Evolutionary conservation across 2,113 vertebrate species (phyloP).

Genomic region (Indicator maculatus): DNA sequence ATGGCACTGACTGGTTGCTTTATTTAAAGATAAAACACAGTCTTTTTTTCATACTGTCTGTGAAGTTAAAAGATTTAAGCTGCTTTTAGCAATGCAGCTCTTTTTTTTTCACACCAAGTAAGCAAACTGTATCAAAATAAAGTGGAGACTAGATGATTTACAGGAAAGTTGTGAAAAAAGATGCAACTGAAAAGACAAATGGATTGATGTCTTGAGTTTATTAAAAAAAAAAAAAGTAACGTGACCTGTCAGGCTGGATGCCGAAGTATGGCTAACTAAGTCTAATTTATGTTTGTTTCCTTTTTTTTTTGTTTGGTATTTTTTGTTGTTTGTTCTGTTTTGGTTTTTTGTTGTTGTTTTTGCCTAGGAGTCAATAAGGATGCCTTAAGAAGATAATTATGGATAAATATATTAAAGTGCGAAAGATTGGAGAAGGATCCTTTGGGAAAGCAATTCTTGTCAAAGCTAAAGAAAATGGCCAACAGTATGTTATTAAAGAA

Average conservation of each 20-base stretch:
- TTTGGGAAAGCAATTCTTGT: constrained; percentile 97
- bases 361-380: constrained; percentile 74
- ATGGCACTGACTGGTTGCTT: neutral
- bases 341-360: neutral
- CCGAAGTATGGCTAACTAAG: neutral
- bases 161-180: neutral
- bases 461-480: constrained; percentile 87
- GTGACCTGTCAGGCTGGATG: neutral
- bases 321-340: no score
- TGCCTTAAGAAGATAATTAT: constrained; percentile 79
- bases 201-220: neutral
- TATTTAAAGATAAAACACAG: neutral
- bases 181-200: neutral
- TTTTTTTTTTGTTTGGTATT: no score
- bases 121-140: neutral
- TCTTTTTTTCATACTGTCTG: neutral
- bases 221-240: neutral
- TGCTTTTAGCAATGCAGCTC: neutral
- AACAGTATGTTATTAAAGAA: constrained; percentile 97
- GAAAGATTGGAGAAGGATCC: constrained; percentile 96
- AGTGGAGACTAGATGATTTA: neutral
- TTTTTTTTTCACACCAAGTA: neutral
- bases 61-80: neutral
- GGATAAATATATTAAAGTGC: constrained; percentile 92
- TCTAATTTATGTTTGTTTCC: neutral